Base-by-base conservation (phyloP, 2,888 invertebrate species). In the Synergus laeviventris region DNA sequence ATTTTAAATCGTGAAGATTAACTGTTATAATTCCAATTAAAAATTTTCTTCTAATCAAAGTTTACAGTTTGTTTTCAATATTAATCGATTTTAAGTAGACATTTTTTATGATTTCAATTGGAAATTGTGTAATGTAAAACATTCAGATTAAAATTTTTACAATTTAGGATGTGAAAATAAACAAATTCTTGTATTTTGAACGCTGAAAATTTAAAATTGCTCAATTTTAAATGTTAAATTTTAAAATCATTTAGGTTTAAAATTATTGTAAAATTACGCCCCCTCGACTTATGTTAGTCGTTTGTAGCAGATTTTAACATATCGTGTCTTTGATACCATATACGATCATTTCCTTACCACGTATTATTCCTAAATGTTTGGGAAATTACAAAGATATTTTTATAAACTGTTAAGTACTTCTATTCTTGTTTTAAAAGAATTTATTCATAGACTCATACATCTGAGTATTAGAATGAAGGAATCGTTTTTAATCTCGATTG, bases 301-400 rank as follows among this genome's bases (percentile, higher is more conserved):
- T 54, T 54, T 54, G 18, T 54, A 18, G 9, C 16, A 49, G 9
- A 54, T 9, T 18, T 54, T 1, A 54, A 54, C 49, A 54, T 54
- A 54, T n/a, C 49, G 49, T 54, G 2, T 49, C 8, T 49, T n/a
- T 49, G 8, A n/a, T 49, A n/a, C n/a, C 8, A 49, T 1, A n/a
- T 7, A 49, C 7, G 5, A 31, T 31, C 31, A 49, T n/a, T 49
- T 49, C n/a, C 49, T 18, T 18, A 54, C n/a, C 18, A 54, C 21
- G 7, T 45, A 45, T 39, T 45, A 42, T 8, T 42, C 24, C 16
- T 42, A 66, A 18, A 24, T 66, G 24, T 45, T 42, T 1, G 24
- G 16, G 9, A 66, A 39, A 66, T 66, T 16, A 66, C 9, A 18
- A 18, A 18, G 18, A 9, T 66, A 66, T 66, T 66, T 66, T 66